These are phyloP conservation scores for Lithophane semibrunnea DNA, from an alignment of 2,888 invertebrate species.

Conservation along the genomic window DNA sequence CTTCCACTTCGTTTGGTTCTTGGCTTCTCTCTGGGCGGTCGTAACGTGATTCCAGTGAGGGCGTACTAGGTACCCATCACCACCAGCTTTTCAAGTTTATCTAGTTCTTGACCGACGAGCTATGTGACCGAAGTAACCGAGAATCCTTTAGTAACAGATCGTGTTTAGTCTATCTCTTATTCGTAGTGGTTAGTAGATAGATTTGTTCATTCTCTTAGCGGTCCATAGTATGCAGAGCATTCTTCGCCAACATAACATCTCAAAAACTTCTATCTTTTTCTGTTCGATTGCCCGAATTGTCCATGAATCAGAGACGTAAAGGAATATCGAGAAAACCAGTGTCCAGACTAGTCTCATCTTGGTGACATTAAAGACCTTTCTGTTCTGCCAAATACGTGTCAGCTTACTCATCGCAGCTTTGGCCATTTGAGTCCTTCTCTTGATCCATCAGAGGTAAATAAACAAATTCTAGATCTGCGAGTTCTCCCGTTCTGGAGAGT, in stretches of 20 bases:
- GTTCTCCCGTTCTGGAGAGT: no score
- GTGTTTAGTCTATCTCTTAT: background rate
- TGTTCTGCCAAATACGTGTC: background rate
- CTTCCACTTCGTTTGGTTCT: no score
- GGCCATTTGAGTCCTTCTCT: background rate
- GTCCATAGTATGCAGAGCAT: background rate
- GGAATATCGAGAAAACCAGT: background rate
- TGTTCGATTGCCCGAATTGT: background rate
- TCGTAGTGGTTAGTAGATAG: no score
- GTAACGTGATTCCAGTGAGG: no score
- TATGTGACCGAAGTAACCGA: background rate
- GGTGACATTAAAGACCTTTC: background rate
- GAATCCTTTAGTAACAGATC: background rate
- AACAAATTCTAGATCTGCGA: background rate
- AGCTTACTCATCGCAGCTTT: background rate
- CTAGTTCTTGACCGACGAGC: no score
- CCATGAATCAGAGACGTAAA: background rate
- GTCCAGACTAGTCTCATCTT: background rate
- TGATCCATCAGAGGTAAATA: background rate
- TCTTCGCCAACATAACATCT: background rate
- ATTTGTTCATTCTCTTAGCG: no score
- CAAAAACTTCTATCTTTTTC: background rate
- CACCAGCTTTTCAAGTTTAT: no score
- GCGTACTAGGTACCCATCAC: no score
- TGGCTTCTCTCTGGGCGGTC: no score